Evolutionary conservation across 2,113 vertebrate genomes (phyloP), one percentile per base, ranked within the genome.

Genomic region (Larimichthys crocea): DNA sequence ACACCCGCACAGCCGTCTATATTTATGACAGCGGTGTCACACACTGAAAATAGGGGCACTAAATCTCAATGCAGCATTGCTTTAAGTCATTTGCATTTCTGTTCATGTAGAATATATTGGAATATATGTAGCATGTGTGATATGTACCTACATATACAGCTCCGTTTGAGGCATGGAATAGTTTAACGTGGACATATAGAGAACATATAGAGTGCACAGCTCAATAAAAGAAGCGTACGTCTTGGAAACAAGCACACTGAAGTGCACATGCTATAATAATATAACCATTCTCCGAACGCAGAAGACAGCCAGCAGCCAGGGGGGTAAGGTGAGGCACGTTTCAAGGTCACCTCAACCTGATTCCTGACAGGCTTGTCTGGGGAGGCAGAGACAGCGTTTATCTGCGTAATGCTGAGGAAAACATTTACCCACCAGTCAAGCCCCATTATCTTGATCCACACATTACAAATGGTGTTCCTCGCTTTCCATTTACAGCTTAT

Each of bases 311-410:
- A 53, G 67, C 67, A 57, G 59, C 2, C 26, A 5, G 40, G 15
- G 35, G 29, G 24, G 49, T 15, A n/a, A 80, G 53, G 49, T 59
- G 78, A 74, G 50, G 53, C 89, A 91, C 44, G 74, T 79, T 31
- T 63, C 85, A 89, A 87, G 85, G 87, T 87, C 59, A 86, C 78
- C 59, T 72, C 22, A 11, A n/a, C 70, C 48, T 59, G 42, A n/a
- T 17, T 71, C 69, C 70, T 53, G 68, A 76, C 42, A 70, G 66
- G 66, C 55, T 56, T 15, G 16, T 65, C 52, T 61, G 49, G 56
- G 59, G 49, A 79, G 72, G 10, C n/a, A 57, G 59, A 80, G 53
- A 56, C 22, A 48, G n/a, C 31, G 60, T 76, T 14, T 44, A 53
- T 55, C 52, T 44, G 22, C 9, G 73, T 66, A 11, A 65, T 9